Evolutionary conservation across 2,797 vertebrate species (phyloP).

Genomic region (Phrynocephalus vlangalii): DNA sequence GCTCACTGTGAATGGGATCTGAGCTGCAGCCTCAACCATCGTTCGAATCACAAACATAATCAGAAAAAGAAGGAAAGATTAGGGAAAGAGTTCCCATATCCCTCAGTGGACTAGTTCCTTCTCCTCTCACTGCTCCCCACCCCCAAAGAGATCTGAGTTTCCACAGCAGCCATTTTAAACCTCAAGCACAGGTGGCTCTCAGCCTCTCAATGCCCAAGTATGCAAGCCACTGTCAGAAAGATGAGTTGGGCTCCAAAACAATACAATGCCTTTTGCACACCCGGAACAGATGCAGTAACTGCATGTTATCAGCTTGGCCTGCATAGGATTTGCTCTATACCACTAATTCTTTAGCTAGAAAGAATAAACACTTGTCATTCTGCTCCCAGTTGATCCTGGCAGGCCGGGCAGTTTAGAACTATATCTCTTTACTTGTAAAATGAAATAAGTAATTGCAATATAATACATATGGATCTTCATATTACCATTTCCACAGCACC

Average conservation of each 20-base stretch:
- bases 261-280: neutral
- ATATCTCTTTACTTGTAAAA: slow-evolving; percentile 32
- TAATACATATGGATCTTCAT: slow-evolving; percentile 36
- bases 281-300: neutral
- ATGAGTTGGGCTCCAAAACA: neutral
- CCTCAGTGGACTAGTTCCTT: neutral
- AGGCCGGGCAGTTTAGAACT: slow-evolving; percentile 23
- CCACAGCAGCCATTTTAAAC: neutral
- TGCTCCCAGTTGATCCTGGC: neutral
- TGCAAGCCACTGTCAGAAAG: neutral
- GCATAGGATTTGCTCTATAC: slow-evolving; percentile 2
- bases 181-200: neutral
- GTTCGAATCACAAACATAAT: neutral
- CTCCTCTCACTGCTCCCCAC: neutral
- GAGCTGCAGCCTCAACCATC: no score
- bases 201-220: neutral
- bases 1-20: no score
- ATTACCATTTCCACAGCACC: slow-evolving; percentile 36
- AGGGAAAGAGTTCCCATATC: neutral
- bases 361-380: slow-evolving; percentile 25
- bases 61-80: neutral
- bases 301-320: neutral
- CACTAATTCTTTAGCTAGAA: neutral
- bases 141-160: neutral
- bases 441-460: slow-evolving; percentile 22